Conservation (phyloP, 2,113 vertebrate species). For the Murina feae region DNA sequence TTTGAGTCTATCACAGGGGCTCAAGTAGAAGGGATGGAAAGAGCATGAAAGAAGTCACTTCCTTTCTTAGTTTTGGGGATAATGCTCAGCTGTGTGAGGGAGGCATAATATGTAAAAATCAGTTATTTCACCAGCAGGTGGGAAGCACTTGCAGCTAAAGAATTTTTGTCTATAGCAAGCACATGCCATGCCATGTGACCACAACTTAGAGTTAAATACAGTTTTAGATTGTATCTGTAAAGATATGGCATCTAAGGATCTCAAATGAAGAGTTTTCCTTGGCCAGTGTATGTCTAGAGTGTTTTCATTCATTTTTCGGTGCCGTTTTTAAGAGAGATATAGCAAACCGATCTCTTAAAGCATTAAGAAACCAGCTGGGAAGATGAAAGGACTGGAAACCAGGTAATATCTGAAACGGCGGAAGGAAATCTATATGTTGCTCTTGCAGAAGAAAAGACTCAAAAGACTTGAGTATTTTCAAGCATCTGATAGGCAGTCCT, state of each 20-base stretch:
- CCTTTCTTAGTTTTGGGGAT: not conserved
- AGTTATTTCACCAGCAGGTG: conserved; percentile 12
- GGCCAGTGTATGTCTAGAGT: not conserved
- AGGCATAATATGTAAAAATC: conserved; percentile 30
- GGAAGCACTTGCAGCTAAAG: not conserved
- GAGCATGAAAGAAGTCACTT: not conserved
- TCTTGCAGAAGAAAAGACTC: not conserved
- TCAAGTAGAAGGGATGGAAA: conserved; percentile 16
- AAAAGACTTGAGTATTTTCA: not conserved
- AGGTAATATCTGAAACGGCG: not conserved
- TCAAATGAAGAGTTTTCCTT: not conserved
- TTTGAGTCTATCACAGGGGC: not conserved
- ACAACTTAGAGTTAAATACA: not conserved
- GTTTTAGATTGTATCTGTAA: conserved; percentile 1
- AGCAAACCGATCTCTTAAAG: not conserved
- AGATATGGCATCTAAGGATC: not conserved
- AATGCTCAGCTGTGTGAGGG: conserved; percentile 25
- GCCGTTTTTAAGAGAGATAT: not conserved
- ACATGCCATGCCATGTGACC: not conserved
- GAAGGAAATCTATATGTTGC: not conserved
- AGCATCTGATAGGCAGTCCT: not conserved
- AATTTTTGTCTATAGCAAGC: conserved; percentile 4
- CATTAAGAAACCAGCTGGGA: not conserved
- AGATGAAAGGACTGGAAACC: not conserved
- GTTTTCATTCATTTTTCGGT: conserved; percentile 18